Base-by-base conservation (phyloP, 2,888 invertebrate species). In the Gymnocheta viridis region DNA sequence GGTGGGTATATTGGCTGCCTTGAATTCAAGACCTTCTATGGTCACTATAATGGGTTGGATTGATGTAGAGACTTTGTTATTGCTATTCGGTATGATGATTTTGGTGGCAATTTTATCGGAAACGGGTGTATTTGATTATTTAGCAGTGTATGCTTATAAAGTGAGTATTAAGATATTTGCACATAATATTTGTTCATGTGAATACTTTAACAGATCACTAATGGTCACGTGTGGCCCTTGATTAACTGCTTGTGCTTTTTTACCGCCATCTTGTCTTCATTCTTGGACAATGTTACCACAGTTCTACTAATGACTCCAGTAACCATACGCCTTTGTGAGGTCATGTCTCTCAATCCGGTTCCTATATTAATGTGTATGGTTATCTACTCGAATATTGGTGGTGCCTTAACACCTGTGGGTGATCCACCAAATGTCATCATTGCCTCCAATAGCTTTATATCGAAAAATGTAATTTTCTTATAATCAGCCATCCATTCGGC, bases 321-420 rank as follows among this genome's bases (percentile, higher is more conserved):
- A 10, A 96, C 95, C 6, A 96, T 96, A 87, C 93, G 94, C 93
- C 94, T 98, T 19, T 98, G 98, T 89, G 98, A 98, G 92, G 97
- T 97, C 51, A 96, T 97, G 94, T 95, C 96, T 85, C 91, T 98
- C 67, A 96, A 98, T 91, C 98, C 98, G 0, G 96, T 96, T 0
- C 96, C 97, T 2, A 95, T 98, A 62, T 91, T 98, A 72, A 97
- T 97, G 93, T 95, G 96, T 0, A 96, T 97, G 94, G 95, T 98
- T 60, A 94, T 98, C 88, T 98, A 96, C 90, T 97, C 97, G 19
- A 98, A 98, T 89, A 96, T 98, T 73, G 98, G 98, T 0, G 98
- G 98, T 0, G 96, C 97, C 0, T 94, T 96, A 22, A 98, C 98
- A 0, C 98, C 98, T 0, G 96, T 98, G 0, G 98, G 98, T 0